Conservation (phyloP, 2,888 invertebrate genomes). For the Argyresthia goedartella region DNA sequence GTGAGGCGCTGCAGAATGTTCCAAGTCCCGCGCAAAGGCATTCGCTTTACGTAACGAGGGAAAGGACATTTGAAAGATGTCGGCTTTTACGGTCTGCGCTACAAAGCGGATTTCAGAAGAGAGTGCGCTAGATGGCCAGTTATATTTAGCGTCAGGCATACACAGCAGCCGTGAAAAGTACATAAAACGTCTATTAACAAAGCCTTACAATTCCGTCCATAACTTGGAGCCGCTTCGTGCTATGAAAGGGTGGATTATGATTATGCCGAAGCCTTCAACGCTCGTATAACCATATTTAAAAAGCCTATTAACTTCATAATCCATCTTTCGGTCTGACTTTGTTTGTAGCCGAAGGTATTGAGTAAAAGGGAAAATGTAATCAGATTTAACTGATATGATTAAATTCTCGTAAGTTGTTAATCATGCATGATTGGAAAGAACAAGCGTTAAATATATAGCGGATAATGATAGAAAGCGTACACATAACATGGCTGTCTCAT, state of each 20-base stretch:
- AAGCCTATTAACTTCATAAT: too few relatives aligned
- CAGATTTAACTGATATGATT: too few relatives aligned
- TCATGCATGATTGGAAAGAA: too few relatives aligned
- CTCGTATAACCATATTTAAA: constrained; percentile 1
- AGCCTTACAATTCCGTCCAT: background rate
- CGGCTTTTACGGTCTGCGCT: constrained; percentile 20
- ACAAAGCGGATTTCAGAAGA: too few relatives aligned
- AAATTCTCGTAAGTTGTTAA: too few relatives aligned
- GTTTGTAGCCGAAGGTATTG: too few relatives aligned
- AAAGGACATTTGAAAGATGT: constrained; percentile 26
- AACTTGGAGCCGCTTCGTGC: background rate
- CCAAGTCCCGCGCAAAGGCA: constrained; percentile 17
- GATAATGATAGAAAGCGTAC: constrained; percentile 81
- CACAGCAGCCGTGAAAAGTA: background rate
- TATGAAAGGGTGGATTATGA: background rate
- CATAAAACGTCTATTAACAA: background rate
- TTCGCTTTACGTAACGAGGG: constrained; percentile 19
- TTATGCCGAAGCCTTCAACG: constrained; percentile 1
- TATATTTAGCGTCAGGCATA: background rate
- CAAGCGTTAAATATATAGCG: constrained; percentile 32
- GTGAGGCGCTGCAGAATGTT: constrained; percentile 11
- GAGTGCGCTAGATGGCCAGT: constrained; percentile 14
- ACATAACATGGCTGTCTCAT: constrained; percentile 79
- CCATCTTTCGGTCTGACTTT: too few relatives aligned
- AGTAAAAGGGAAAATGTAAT: too few relatives aligned